Percentiles rank a stretch among this genome's conserved stretches.
These are phyloP conservation scores for Isaurus tuberculatus DNA, from an alignment of 92 coral and sea anemone genomes.

Conservation along the genomic window DNA sequence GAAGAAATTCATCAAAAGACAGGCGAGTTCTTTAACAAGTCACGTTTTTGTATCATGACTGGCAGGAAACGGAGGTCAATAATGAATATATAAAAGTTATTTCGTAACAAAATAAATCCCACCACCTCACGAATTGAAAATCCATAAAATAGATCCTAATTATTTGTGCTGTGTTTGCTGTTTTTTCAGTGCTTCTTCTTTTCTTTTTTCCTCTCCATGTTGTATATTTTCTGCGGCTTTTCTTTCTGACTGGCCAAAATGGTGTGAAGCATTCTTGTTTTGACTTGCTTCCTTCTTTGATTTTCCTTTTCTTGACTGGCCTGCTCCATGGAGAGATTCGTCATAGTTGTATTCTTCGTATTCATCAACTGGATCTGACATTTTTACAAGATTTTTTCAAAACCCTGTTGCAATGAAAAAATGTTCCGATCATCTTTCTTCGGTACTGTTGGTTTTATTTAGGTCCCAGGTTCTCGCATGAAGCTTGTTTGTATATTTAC, in stretches of 20 bases:
- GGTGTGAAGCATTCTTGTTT: slow-evolving; percentile 71
- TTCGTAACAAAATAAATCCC: slow-evolving; percentile 7
- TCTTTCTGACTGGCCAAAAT: slow-evolving; percentile 80
- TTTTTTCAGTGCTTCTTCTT: slow-evolving; percentile 67
- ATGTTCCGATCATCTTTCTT: not conserved
- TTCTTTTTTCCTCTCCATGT: slow-evolving; percentile 94
- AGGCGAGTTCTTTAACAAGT: not conserved
- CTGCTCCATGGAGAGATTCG: slow-evolving; percentile 79
- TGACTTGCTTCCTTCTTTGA: slow-evolving; percentile 94
- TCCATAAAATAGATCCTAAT: not conserved
- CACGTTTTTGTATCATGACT: not conserved
- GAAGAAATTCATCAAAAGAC: not conserved
- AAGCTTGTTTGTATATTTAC: not conserved
- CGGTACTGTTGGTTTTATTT: not conserved
- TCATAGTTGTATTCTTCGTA: slow-evolving; percentile 95
- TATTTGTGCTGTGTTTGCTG: slow-evolving; percentile 53
- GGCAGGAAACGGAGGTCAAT: no score
- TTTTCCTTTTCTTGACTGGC: slow-evolving; percentile 73
- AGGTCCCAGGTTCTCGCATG: not conserved
- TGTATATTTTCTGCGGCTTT: slow-evolving; percentile 91
- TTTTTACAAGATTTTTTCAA: not conserved
- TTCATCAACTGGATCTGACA: slow-evolving; percentile 80
- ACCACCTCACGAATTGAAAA: slow-evolving; percentile 26
- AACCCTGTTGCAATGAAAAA: not conserved
- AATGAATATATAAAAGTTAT: no score